A percentile compares a stretch with the other conserved stretches of the same genome.
Evolutionary conservation across 2,888 invertebrate species (phyloP).

Genomic region (Thereva nobilitata): DNA sequence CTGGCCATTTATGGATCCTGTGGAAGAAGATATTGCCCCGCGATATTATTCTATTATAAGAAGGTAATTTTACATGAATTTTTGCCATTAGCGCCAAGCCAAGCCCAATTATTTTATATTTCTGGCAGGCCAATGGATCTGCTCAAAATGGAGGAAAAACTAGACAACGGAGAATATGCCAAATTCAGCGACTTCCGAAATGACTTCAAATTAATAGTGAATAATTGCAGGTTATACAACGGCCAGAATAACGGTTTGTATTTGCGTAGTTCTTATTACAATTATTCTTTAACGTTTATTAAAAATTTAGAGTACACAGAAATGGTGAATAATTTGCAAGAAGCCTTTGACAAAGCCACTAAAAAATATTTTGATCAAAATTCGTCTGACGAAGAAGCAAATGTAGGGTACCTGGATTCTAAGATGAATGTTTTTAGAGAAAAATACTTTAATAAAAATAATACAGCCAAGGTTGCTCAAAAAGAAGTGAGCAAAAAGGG

Average conservation of each 20-base stretch:
- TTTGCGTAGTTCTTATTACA: not conserved
- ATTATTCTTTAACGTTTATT: conserved; percentile 44
- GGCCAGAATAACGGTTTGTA: conserved; percentile 86
- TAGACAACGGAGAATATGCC: conserved; percentile 80
- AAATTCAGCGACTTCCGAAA: conserved; percentile 79
- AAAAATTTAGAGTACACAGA: conserved; percentile 74
- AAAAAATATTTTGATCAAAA: conserved; percentile 82
- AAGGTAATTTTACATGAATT: conserved; percentile 51
- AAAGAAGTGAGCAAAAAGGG: conserved; percentile 41
- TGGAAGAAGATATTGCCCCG: conserved; percentile 90
- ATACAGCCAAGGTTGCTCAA: conserved; percentile 47
- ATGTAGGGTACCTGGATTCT: conserved; percentile 66
- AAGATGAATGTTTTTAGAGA: conserved; percentile 59
- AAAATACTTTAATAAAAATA: conserved; percentile 58
- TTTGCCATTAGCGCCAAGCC: not conserved
- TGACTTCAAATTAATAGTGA: conserved; percentile 89
- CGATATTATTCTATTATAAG: conserved; percentile 76
- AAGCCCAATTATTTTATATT: not conserved
- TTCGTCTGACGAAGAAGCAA: conserved; percentile 77
- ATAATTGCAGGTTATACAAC: conserved; percentile 90
- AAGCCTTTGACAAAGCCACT: conserved; percentile 79
- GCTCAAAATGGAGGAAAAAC: conserved; percentile 82
- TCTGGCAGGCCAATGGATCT: conserved; percentile 80
- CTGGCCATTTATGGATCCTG: conserved; percentile 93
- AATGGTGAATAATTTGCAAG: conserved; percentile 83